phyloP scores from a whole-genome alignment of 2,888 invertebrate genomes.

The Papilio protenor region DNA sequence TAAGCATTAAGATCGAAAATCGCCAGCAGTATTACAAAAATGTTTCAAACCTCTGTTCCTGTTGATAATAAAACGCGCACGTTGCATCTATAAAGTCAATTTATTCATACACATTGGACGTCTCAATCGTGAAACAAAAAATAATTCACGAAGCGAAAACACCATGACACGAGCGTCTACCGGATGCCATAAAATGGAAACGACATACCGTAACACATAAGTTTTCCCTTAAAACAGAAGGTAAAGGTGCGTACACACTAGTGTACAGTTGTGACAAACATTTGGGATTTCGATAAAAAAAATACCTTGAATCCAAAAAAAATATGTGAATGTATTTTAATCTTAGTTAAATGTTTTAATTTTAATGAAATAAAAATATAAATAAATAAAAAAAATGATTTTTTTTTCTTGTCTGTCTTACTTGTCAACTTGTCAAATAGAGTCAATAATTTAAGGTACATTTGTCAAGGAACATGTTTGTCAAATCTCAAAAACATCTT shows the following conservation, averaged over 20 bases:
- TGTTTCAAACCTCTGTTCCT: slow-evolving; percentile 27
- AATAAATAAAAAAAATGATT: no score
- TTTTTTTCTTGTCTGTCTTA: no score
- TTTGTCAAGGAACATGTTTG: background rate
- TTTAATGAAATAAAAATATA: no score
- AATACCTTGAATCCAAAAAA: background rate
- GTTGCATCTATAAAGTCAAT: slow-evolving; percentile 37
- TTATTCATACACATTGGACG: slow-evolving; percentile 40
- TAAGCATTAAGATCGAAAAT: slow-evolving; percentile 8
- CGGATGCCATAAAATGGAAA: slow-evolving; percentile 48
- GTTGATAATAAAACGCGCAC: slow-evolving; percentile 30
- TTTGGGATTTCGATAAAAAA: background rate
- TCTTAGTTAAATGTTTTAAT: background rate
- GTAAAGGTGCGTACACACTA: slow-evolving; percentile 40
- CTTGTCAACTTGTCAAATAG: background rate
- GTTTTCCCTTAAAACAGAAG: slow-evolving; percentile 65
- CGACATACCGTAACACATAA: slow-evolving; percentile 59
- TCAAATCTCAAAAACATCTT: background rate
- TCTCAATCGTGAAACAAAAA: slow-evolving; percentile 41
- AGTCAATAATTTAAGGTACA: background rate
- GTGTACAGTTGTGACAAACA: slow-evolving; percentile 9
- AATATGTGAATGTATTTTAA: background rate
- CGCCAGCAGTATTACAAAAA: slow-evolving; percentile 27
- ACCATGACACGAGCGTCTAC: slow-evolving; percentile 40
- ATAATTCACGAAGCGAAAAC: slow-evolving; percentile 43